phyloP scores from a whole-genome alignment of 2,113 vertebrate genomes.

The Physeter macrocephalus region DNA sequence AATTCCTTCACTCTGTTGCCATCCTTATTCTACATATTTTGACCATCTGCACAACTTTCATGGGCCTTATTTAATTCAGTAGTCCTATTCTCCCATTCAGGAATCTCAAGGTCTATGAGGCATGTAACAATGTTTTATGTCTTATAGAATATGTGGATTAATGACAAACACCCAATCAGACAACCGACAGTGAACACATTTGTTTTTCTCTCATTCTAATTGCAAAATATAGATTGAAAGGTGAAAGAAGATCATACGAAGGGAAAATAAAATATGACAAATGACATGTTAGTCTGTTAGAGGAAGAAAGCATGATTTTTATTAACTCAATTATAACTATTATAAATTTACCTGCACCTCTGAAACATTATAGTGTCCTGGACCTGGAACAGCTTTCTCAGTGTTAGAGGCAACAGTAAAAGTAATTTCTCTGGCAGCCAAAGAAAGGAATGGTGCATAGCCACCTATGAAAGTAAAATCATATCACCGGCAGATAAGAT shows the following conservation, averaged over 20 bases:
- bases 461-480: conserved; percentile 73
- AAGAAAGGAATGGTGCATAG: conserved; percentile 88
- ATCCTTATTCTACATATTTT: background rate
- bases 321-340: background rate
- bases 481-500: background rate
- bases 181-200: background rate
- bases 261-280: conserved; percentile 6
- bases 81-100: background rate
- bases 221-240: conserved; percentile 12
- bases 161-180: background rate
- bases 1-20: background rate
- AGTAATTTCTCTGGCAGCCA: conserved; percentile 74
- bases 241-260: background rate
- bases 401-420: conserved; percentile 48
- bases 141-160: background rate
- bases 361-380: conserved; percentile 82
- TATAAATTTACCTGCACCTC: conserved; percentile 77
- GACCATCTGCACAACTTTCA: background rate
- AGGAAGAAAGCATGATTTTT: background rate
- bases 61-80: background rate
- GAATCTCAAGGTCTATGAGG: background rate
- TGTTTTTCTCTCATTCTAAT: background rate
- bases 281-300: background rate
- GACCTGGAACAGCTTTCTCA: conserved; percentile 78
- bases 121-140: background rate